phyloP scores from a whole-genome alignment of 2,113 vertebrate species.

The western clawed frog (Xenopus tropicalis) region UCB_Xtro_10.0 CM004447.2:130252501-130253000 shows the following conservation, averaged over 20 bases:
- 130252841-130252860: background rate
- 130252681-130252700: no score
- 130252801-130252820: no score
- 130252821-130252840: no score
- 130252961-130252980: constrained; percentile 60
- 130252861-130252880: constrained; percentile 86
- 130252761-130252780: no score
- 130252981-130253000: constrained; percentile 61
- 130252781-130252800: no score
- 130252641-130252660: no score
- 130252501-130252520: background rate
- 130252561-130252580: constrained; percentile 4
- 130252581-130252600: background rate
- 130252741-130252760: no score
- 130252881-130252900: constrained; percentile 72
- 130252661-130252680: no score
- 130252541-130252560: background rate
- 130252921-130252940: constrained; percentile 80
- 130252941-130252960: constrained; percentile 70
- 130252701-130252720: no score
- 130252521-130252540: constrained; percentile 14
- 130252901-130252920: constrained; percentile 80
- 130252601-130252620: no score
- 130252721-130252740: no score
- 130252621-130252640: no score